These are phyloP conservation scores for Leucozona laternaria DNA, from an alignment of 2,888 invertebrate species.

Conservation along the genomic window DNA sequence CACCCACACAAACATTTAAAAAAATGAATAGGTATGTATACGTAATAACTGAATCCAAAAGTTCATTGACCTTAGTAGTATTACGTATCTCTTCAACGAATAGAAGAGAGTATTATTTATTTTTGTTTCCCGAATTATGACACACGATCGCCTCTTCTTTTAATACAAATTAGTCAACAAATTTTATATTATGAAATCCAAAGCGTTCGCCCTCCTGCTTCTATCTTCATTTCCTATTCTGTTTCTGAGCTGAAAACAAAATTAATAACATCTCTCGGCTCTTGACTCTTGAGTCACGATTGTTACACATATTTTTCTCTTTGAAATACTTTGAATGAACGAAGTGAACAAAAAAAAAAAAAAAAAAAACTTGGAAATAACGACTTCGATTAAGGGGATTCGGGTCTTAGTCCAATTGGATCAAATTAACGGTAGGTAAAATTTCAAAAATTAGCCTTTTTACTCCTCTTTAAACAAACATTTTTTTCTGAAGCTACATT, in stretches of 20 bases:
- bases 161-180: constrained; percentile 54
- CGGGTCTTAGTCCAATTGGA: not conserved
- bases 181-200: constrained; percentile 55
- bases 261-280: not conserved
- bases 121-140: constrained; percentile 33
- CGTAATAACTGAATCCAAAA: constrained; percentile 5
- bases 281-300: too few species aligned
- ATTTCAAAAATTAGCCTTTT: too few species aligned
- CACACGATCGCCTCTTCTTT: constrained; percentile 54
- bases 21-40: not conserved
- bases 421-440: not conserved
- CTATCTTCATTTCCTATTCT: not conserved
- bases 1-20: not conserved
- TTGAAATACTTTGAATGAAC: not conserved
- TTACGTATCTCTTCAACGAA: constrained; percentile 14
- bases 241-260: not conserved
- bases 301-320: not conserved
- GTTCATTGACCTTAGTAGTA: constrained; percentile 19
- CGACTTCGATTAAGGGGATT: not conserved
- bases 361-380: not conserved
- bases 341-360: not conserved
- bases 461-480: too few species aligned
- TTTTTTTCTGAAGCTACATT: too few species aligned
- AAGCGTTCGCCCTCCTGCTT: not conserved
- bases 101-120: constrained; percentile 30